Base-by-base conservation (phyloP, 2,797 vertebrate genomes). In the Pagetopsis macropterus region DNA sequence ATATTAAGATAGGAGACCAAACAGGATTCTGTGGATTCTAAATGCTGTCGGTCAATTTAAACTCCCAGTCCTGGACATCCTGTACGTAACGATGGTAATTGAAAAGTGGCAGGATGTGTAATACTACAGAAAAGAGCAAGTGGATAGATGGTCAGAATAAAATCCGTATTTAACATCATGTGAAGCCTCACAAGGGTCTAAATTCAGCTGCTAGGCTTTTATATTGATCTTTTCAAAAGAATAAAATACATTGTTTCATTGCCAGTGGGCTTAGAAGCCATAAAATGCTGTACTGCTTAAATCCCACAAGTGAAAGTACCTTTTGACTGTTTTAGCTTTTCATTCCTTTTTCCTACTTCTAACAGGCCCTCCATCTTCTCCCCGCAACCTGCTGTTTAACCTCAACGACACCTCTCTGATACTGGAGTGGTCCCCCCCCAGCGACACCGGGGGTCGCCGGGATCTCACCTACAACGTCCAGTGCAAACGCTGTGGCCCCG, bases 361-460 rank as follows among this genome's bases (percentile, higher is more conserved):
- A 0, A 9, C 91, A 98, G 98, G 98, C 33, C 98, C 98, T 49
- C 98, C 98, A 9, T 98, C 97, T 57, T 95, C 97, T 71, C 97
- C 98, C 0, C 96, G 97, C 64, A 98, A 98, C 72, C 87, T 97
- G 68, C 92, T 97, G 75, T 98, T 97, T 77, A 98, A 95, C 91
- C 95, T 99, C 75, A 99, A 99, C 2, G 97, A 99, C 84, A 98
- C 97, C 2, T 96, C 96, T 5, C 95, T 99, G 67, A 93, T 96
- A 91, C 89, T 99, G 90, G 97, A 99, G 87, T 99, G 98, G 98
- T 98, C 96, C 10, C 96, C 97, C 15, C 98, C 98, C 1, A 96
- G 95, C 11, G 97, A 99, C 87, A 96, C 93, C 0, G 98, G 98
- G 1, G 98, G 98, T 0, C 96, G 98, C 59, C 96, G 97, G 78